Conservation (phyloP, 2,797 vertebrate species). For the Paramormyrops hopkinsi region DNA sequence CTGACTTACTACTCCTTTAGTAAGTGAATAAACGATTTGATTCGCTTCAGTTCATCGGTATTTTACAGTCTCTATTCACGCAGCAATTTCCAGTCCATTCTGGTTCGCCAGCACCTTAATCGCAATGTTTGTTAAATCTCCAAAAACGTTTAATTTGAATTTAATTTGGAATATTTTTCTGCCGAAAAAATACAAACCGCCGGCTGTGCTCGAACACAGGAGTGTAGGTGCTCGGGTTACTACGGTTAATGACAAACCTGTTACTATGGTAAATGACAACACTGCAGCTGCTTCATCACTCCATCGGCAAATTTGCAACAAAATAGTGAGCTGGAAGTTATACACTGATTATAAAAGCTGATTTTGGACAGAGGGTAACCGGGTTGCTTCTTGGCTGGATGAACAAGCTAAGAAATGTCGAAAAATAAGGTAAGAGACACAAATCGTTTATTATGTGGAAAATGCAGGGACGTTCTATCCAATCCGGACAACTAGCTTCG, state of each 20-base stretch:
- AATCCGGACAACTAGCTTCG: neutral
- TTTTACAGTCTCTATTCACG: neutral
- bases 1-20: neutral
- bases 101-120: neutral
- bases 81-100: neutral
- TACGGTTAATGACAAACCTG: neutral
- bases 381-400: neutral
- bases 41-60: neutral
- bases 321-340: neutral
- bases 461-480: neutral
- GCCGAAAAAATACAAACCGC: neutral
- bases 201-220: neutral
- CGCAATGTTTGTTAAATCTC: neutral
- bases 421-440: slow-evolving; percentile 45
- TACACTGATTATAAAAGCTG: neutral
- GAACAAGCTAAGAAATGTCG: slow-evolving; percentile 41
- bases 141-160: neutral
- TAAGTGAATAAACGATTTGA: neutral
- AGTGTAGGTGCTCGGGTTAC: neutral
- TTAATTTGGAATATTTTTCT: neutral
- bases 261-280: slow-evolving; percentile 12
- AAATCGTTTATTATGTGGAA: neutral
- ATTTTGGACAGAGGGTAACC: neutral
- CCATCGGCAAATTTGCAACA: neutral
- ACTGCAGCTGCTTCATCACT: neutral